Percentiles rank a stretch among this genome's conserved stretches.
phyloP scores from a whole-genome alignment of 2,113 vertebrate genomes.

The Aptenodytes patagonicus region DNA sequence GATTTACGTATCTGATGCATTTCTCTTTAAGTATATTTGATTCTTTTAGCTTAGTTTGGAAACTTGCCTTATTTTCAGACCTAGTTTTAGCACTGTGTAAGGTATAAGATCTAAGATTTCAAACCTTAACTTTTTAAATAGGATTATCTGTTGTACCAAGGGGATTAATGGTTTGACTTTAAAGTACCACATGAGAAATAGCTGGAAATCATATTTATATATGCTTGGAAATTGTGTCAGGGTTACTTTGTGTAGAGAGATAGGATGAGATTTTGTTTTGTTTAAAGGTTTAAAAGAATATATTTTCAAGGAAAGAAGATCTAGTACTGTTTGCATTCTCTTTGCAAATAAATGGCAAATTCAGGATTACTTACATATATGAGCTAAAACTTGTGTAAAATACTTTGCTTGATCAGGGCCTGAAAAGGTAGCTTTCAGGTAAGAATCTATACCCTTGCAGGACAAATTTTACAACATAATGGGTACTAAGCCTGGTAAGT shows the following conservation, averaged over 20 bases:
- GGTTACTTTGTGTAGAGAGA: not conserved
- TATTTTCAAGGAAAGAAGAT: not conserved
- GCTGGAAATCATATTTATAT: not conserved
- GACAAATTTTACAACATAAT: not conserved
- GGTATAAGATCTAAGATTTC: not conserved
- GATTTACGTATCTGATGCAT: rapidly evolving
- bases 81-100: not conserved
- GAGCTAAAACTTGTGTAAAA: not conserved
- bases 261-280: not conserved
- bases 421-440: not conserved
- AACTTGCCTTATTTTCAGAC: not conserved
- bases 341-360: not conserved
- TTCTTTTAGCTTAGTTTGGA: not conserved
- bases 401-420: not conserved
- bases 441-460: not conserved
- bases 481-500: not conserved
- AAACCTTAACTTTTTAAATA: not conserved
- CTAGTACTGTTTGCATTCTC: not conserved
- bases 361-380: not conserved
- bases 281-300: not conserved
- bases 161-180: not conserved
- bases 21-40: not conserved
- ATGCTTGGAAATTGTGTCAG: not conserved
- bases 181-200: not conserved
- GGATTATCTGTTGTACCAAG: not conserved